Evolutionary conservation across 1,140 invertebrate species (phyloP).

Genomic region (Odontomachus brunneus): DNA sequence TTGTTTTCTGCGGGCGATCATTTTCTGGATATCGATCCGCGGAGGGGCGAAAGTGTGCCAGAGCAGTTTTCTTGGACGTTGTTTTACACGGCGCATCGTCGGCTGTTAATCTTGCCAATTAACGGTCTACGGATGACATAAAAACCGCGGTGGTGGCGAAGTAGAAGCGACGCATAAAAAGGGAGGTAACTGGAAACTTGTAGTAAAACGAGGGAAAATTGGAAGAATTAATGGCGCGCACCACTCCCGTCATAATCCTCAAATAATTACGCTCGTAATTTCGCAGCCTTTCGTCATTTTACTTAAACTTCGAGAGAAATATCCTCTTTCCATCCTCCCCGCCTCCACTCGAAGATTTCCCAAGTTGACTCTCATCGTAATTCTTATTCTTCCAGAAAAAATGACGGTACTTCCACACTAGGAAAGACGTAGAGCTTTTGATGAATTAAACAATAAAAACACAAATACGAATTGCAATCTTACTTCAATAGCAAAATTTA

Average conservation of each 20-base stretch:
- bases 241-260: constrained; percentile 39
- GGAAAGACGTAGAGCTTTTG: neutral
- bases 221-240: constrained; percentile 59
- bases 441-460: constrained; percentile 19
- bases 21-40: constrained; percentile 39
- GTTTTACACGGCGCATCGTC: constrained; percentile 55
- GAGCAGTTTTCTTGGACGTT: constrained; percentile 49
- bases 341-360: constrained; percentile 30
- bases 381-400: constrained; percentile 9
- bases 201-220: constrained; percentile 62
- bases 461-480: neutral
- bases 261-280: constrained; percentile 55
- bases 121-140: constrained; percentile 53
- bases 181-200: constrained; percentile 53
- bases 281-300: constrained; percentile 21
- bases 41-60: constrained; percentile 29
- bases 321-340: no score
- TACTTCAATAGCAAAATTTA: constrained; percentile 5
- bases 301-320: constrained; percentile 35
- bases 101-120: constrained; percentile 71
- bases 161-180: constrained; percentile 43
- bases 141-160: constrained; percentile 32
- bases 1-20: constrained; percentile 41
- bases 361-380: constrained; percentile 24
- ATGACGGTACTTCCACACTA: neutral